phyloP scores from a whole-genome alignment of 1,140 invertebrate species.

The Diachasma alloeum region DNA sequence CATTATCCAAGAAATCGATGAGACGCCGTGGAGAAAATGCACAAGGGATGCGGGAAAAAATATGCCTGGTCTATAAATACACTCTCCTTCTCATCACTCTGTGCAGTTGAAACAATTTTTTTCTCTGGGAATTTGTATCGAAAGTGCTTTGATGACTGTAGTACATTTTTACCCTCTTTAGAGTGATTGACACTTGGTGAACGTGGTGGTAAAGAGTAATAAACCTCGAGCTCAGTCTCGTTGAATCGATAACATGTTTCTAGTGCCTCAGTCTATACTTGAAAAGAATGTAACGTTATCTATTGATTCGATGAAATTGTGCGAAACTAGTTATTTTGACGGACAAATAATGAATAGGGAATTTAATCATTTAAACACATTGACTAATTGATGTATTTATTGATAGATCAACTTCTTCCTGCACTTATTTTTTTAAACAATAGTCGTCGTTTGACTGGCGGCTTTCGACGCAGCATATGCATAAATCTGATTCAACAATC shows the following conservation, averaged over 20 bases:
- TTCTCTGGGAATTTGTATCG: neutral
- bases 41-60: neutral
- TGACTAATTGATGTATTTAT: no score
- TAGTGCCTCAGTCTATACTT: neutral
- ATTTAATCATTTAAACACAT: no score
- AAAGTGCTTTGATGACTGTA: neutral
- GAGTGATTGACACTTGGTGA: neutral
- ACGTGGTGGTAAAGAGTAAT: neutral
- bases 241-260: neutral
- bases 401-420: no score
- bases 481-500: no score
- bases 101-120: neutral
- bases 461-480: no score
- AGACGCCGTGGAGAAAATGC: neutral
- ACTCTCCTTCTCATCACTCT: neutral
- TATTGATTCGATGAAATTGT: no score
- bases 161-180: neutral
- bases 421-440: no score
- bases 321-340: no score
- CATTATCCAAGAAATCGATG: constrained; percentile 2
- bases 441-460: no score
- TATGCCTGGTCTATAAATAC: neutral
- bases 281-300: neutral
- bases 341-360: no score
- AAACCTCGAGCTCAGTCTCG: neutral